phyloP scores from a whole-genome alignment of 2,888 invertebrate species.

The Cryptosula pallasiana region DNA sequence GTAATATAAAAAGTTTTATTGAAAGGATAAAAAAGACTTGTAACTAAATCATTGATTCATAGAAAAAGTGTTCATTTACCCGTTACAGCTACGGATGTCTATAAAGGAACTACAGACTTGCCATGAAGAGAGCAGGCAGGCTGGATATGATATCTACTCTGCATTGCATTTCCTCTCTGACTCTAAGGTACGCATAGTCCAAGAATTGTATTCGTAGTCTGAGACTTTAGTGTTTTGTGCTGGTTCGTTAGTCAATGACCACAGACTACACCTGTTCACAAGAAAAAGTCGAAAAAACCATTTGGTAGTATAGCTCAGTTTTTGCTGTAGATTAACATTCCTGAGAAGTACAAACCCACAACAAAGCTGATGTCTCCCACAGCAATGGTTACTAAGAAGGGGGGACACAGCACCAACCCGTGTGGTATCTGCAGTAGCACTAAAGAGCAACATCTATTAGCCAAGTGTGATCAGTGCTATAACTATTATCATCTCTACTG shows the following conservation, averaged over 20 bases:
- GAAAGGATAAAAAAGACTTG: no score
- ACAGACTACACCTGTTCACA: no score
- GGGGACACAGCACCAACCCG: conserved; percentile 51
- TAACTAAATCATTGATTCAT: no score
- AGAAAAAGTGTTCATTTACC: no score
- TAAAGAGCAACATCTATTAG: conserved; percentile 85
- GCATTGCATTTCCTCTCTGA: neutral
- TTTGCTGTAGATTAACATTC: neutral
- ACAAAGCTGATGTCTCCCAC: conserved; percentile 12
- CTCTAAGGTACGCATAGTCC: neutral
- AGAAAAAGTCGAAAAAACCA: no score
- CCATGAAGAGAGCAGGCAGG: conserved; percentile 1
- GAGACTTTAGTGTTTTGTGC: no score
- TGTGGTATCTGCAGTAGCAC: conserved; percentile 82
- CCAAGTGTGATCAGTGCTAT: conserved; percentile 89
- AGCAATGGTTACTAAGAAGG: neutral
- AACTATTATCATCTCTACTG: conserved; percentile 89
- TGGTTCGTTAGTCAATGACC: no score
- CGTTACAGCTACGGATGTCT: neutral
- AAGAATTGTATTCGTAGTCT: no score
- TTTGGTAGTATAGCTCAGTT: no score
- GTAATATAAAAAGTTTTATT: no score
- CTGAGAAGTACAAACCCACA: neutral
- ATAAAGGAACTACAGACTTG: neutral
- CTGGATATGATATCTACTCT: neutral